Conservation (phyloP, 35 echinoderm and acorn worm genomes). For the Lytechinus pictus region DNA sequence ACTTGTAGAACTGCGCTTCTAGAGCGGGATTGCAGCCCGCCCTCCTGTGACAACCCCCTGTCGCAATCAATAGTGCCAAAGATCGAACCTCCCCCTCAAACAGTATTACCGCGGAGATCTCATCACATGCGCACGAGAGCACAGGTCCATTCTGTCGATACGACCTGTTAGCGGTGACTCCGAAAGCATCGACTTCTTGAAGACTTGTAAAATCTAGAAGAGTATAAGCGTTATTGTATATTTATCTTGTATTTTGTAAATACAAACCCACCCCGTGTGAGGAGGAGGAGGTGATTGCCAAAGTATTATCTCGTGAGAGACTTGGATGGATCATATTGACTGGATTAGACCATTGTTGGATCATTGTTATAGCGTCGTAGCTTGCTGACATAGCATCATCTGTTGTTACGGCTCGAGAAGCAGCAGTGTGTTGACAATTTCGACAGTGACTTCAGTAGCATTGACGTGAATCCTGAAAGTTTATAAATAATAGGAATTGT, state of each 20-base stretch:
- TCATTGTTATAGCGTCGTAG: neutral
- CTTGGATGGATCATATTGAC: neutral
- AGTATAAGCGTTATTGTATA: conserved; percentile 43
- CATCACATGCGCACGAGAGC: conserved; percentile 70
- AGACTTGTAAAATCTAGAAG: conserved; percentile 22
- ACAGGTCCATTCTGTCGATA: conserved; percentile 90
- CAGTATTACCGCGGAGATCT: conserved; percentile 81
- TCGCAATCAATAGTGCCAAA: conserved; percentile 67
- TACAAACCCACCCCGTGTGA: neutral
- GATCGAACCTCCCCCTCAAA: conserved; percentile 84
- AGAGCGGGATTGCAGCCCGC: conserved; percentile 52
- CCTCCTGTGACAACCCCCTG: conserved; percentile 59
- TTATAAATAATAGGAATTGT: neutral
- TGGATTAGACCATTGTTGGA: neutral
- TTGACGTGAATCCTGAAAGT: neutral
- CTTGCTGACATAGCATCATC: neutral
- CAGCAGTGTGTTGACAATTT: neutral
- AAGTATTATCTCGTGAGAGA: conserved; percentile 28
- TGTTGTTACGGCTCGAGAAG: neutral
- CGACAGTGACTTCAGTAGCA: neutral
- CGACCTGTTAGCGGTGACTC: conserved; percentile 65
- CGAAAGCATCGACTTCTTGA: neutral
- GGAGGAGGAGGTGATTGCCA: conserved; percentile 31
- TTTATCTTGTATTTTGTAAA: conserved; percentile 9
- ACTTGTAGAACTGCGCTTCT: conserved; percentile 33